Evolutionary conservation across 1,140 invertebrate species (phyloP).

Genomic region (Pseudomyrmex sp.): DNA sequence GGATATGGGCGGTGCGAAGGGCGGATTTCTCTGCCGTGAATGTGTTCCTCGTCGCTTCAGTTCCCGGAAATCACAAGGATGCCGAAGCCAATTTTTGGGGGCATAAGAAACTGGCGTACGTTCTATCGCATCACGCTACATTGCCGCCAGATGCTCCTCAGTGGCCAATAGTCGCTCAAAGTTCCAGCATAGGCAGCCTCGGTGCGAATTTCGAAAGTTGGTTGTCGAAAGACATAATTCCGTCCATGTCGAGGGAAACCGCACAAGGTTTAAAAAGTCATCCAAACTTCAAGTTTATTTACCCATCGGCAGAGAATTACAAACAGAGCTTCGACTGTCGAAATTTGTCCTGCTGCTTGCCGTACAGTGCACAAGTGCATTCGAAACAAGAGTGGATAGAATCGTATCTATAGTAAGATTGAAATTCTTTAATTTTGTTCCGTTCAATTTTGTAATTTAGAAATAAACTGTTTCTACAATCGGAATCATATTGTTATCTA

Average conservation of each 20-base stretch:
- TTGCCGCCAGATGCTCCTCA: slow-evolving; percentile 85
- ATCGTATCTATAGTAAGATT: slow-evolving; percentile 90
- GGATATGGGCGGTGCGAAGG: slow-evolving; percentile 90
- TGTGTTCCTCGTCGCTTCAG: slow-evolving; percentile 94
- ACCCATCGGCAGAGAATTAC: slow-evolving; percentile 93
- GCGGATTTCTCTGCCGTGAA: slow-evolving; percentile 93
- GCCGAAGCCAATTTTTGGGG: slow-evolving; percentile 88
- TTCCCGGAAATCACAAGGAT: slow-evolving; percentile 92
- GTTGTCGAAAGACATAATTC: slow-evolving; percentile 89
- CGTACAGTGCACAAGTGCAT: slow-evolving; percentile 92
- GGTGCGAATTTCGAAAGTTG: slow-evolving; percentile 90
- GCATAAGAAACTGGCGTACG: slow-evolving; percentile 88
- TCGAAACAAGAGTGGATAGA: slow-evolving; percentile 95
- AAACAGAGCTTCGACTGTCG: slow-evolving; percentile 93
- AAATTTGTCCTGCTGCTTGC: slow-evolving; percentile 94
- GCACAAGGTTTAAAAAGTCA: slow-evolving; percentile 77
- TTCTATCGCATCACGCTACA: slow-evolving; percentile 88
- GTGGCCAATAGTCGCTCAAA: slow-evolving; percentile 92
- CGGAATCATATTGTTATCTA: slow-evolving; percentile 82
- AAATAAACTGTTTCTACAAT: background rate
- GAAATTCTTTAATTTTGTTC: slow-evolving; percentile 38
- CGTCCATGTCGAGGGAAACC: slow-evolving; percentile 87
- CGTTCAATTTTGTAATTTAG: background rate
- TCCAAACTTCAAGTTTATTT: slow-evolving; percentile 87
- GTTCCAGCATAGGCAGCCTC: slow-evolving; percentile 95